phyloP scores from a whole-genome alignment of 2,113 vertebrate species.

The Phalacrocorax pelagicus region DNA sequence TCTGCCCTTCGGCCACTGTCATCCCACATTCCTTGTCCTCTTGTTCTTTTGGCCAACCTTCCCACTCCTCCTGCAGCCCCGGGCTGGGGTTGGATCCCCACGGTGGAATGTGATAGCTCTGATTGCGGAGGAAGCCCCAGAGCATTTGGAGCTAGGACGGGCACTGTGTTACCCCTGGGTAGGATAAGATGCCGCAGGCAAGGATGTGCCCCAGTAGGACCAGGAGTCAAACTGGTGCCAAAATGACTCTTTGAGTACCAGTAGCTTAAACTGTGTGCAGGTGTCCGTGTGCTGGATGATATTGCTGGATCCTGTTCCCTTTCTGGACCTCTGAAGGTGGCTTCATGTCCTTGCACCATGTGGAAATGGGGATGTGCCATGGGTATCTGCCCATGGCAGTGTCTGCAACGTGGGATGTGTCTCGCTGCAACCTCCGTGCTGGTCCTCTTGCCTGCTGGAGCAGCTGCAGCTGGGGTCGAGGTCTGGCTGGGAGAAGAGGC shows the following conservation, averaged over 20 bases:
- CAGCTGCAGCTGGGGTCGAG: not conserved
- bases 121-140: not conserved
- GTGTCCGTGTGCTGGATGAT: not conserved
- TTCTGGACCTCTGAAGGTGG: not conserved
- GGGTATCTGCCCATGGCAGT: not conserved
- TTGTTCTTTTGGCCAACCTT: accelerated
- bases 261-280: not conserved
- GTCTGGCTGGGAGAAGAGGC: not conserved
- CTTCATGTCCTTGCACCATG: not conserved
- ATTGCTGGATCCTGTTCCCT: not conserved
- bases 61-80: not conserved
- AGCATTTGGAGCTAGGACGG: not conserved
- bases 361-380: not conserved
- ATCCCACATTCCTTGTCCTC: not conserved
- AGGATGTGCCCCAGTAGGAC: not conserved
- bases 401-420: not conserved
- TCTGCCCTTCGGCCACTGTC: not conserved
- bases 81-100: not conserved
- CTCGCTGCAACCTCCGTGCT: accelerated
- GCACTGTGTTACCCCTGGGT: not conserved
- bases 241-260: not conserved
- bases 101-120: not conserved
- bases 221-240: not conserved
- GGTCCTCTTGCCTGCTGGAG: not conserved
- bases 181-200: accelerated